Evolutionary conservation across 2,888 invertebrate species (phyloP).

Genomic region (Ornithoptera priamus): DNA sequence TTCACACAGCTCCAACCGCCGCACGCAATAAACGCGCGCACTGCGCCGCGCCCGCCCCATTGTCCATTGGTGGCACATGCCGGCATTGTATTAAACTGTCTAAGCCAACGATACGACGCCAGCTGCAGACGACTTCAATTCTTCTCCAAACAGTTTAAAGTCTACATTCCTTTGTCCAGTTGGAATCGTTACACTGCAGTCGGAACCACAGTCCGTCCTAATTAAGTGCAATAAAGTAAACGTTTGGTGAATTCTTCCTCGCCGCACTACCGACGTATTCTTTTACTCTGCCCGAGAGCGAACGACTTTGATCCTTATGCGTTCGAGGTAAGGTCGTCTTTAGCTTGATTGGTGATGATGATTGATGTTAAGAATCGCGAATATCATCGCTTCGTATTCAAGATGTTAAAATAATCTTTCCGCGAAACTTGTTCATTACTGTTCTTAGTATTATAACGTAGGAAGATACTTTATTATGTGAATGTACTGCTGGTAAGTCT

Average conservation of each 20-base stretch:
- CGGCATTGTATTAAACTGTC: constrained; percentile 47
- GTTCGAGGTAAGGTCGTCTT: background rate
- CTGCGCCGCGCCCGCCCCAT: constrained; percentile 34
- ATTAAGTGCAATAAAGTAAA: constrained; percentile 52
- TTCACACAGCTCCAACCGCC: background rate
- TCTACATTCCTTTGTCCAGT: constrained; percentile 3
- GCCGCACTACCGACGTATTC: constrained; percentile 15
- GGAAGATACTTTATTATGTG: too few relatives aligned
- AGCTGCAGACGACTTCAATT: constrained; percentile 19
- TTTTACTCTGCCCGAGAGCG: background rate
- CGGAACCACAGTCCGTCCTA: constrained; percentile 37
- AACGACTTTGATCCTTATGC: constrained; percentile 30
- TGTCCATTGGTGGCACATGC: constrained; percentile 52
- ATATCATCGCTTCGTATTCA: background rate
- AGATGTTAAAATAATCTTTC: constrained; percentile 10
- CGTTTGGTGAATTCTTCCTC: constrained; percentile 38
- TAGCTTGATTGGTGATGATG: constrained; percentile 2
- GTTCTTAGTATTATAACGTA: background rate
- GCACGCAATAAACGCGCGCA: constrained; percentile 36
- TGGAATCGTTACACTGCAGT: constrained; percentile 18
- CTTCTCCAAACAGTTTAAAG: constrained; percentile 22
- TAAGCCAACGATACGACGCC: constrained; percentile 34
- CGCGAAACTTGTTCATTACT: constrained; percentile 12
- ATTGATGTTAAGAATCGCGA: background rate
- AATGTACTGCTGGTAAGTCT: too few relatives aligned